Evolutionary conservation across 2,113 vertebrate genomes (phyloP).

Genomic region (Podiceps cristatus): DNA sequence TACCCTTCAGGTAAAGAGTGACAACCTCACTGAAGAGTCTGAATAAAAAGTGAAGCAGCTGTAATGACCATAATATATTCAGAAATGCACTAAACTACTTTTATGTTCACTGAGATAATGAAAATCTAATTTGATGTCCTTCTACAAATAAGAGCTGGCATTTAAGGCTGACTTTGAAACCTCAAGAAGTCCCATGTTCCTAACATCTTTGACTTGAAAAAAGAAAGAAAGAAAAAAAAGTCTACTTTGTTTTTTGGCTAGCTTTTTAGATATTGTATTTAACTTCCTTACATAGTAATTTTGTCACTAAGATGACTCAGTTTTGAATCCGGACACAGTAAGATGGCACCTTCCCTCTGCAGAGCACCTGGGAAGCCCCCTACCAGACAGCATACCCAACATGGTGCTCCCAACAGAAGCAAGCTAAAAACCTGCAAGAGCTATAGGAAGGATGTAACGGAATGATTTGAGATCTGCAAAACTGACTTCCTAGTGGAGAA

Average conservation of each 20-base stretch:
- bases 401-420: neutral
- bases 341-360: neutral
- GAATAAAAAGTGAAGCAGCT: neutral
- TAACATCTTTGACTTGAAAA: neutral
- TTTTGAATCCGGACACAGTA: neutral
- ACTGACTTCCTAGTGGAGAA: neutral
- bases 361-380: neutral
- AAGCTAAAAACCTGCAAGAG: neutral
- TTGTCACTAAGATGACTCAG: neutral
- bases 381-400: neutral
- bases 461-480: neutral
- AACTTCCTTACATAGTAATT: neutral
- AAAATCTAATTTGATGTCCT: neutral
- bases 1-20: neutral
- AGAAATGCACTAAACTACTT: neutral
- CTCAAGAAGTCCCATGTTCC: neutral
- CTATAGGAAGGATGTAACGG: neutral
- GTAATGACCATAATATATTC: neutral
- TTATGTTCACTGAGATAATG: neutral
- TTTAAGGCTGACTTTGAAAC: neutral
- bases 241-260: neutral
- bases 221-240: neutral
- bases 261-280: neutral
- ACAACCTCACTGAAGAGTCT: neutral
- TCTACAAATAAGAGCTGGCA: neutral